These are phyloP conservation scores for Pholis gunnellus DNA, from an alignment of 2,113 vertebrate species.

Conservation along the genomic window DNA sequence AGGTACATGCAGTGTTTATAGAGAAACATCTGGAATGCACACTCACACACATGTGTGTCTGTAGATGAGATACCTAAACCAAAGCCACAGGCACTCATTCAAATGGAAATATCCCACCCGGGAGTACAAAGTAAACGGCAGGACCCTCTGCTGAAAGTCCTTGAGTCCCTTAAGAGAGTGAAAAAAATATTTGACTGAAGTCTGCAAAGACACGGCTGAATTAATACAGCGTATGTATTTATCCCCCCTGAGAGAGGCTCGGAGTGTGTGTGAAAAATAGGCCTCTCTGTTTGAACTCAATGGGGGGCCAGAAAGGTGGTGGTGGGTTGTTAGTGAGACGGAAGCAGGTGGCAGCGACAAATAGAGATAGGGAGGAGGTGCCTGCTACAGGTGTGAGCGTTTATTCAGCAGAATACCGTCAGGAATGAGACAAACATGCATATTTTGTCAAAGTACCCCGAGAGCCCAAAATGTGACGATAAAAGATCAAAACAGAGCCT, in stretches of 20 bases:
- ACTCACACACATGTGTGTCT: conserved; percentile 4
- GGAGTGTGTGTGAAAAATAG: conserved; percentile 38
- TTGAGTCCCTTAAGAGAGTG: conserved; percentile 62
- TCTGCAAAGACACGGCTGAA: conserved; percentile 68
- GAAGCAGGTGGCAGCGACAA: conserved; percentile 3
- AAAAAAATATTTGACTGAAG: conserved; percentile 55
- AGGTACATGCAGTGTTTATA: neutral
- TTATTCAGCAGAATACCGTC: conserved; percentile 7
- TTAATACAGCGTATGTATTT: conserved; percentile 65
- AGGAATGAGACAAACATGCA: conserved; percentile 34
- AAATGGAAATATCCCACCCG: conserved; percentile 71
- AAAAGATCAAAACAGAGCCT: conserved; percentile 51
- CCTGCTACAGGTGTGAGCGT: conserved; percentile 40
- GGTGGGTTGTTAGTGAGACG: neutral
- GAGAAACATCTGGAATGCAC: conserved; percentile 3
- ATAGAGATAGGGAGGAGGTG: conserved; percentile 22
- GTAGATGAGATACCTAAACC: conserved; percentile 48
- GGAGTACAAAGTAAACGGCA: conserved; percentile 71
- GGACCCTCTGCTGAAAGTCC: conserved; percentile 60
- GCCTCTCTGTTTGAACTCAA: conserved; percentile 56
- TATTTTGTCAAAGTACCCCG: conserved; percentile 33
- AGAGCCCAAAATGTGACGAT: conserved; percentile 18
- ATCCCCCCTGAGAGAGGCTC: conserved; percentile 30
- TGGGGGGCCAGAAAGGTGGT: conserved; percentile 27
- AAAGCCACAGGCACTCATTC: conserved; percentile 51